Evolutionary conservation across 2,797 vertebrate genomes (phyloP).

Genomic region (Erpetoichthys calabaricus): DNA sequence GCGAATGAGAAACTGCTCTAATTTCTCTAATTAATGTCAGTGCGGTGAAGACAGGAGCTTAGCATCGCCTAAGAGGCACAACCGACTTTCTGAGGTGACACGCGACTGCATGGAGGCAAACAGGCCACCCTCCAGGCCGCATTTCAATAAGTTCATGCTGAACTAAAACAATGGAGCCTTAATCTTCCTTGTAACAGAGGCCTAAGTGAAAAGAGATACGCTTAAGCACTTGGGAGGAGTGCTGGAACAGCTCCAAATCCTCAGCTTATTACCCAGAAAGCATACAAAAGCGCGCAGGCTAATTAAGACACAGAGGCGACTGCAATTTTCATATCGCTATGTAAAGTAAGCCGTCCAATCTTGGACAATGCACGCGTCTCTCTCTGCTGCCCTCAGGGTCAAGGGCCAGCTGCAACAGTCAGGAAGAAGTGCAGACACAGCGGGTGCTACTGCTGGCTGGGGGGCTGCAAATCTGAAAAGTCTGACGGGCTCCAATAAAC

Average conservation of each 20-base stretch:
- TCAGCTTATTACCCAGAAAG: constrained; percentile 40
- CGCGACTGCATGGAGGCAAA: constrained; percentile 15
- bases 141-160: constrained; percentile 23
- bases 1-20: too few relatives aligned
- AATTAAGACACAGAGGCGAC: constrained; percentile 49
- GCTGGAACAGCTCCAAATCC: constrained; percentile 46
- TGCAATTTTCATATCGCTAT: constrained; percentile 34
- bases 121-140: constrained; percentile 20
- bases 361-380: too few relatives aligned
- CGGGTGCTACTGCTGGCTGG: too few relatives aligned
- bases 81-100: too few relatives aligned
- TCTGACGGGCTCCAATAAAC: too few relatives aligned
- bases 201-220: constrained; percentile 26
- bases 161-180: constrained; percentile 25
- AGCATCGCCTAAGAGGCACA: not conserved
- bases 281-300: constrained; percentile 41
- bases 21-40: too few relatives aligned
- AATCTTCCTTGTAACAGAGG: constrained; percentile 28
- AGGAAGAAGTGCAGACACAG: too few relatives aligned
- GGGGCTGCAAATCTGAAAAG: too few relatives aligned
- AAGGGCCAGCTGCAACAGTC: too few relatives aligned
- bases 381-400: too few relatives aligned
- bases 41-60: constrained; percentile 6
- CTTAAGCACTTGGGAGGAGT: constrained; percentile 25
- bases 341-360: too few relatives aligned